Evolutionary conservation across 2,113 vertebrate genomes (phyloP).

Genomic region (Diglossa brunneiventris): DNA sequence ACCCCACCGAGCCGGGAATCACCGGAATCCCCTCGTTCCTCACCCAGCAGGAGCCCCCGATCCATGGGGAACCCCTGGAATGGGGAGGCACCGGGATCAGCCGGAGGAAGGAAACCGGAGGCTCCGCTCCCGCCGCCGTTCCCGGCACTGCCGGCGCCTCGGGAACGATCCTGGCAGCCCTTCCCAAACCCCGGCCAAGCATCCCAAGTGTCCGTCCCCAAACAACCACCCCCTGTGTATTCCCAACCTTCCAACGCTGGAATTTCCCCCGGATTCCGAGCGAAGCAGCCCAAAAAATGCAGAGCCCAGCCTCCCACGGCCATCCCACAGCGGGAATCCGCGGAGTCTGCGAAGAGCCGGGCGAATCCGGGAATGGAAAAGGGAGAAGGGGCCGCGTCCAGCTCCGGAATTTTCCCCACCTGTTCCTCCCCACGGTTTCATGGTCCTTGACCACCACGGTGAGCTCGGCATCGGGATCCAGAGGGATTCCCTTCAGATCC

Average conservation of each 20-base stretch:
- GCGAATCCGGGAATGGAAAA: fast-evolving
- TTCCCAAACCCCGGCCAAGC: neutral
- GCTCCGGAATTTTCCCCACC: neutral
- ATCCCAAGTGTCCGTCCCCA: neutral
- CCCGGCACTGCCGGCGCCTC: neutral
- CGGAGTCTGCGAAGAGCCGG: fast-evolving
- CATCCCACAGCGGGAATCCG: fast-evolving
- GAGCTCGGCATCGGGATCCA: slow-evolving; percentile 85
- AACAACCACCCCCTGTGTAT: neutral
- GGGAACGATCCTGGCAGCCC: neutral
- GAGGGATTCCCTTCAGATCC: slow-evolving; percentile 91
- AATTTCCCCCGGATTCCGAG: fast-evolving
- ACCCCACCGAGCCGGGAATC: fast-evolving
- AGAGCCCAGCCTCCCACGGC: neutral
- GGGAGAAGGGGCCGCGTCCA: fast-evolving
- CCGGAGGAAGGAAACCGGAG: neutral
- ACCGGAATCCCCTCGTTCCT: fast-evolving
- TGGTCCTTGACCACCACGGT: slow-evolving; percentile 94
- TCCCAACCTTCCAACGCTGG: fast-evolving
- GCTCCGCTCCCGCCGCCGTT: neutral
- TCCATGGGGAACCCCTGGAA: fast-evolving
- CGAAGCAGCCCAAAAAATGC: neutral
- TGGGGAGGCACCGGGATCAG: neutral
- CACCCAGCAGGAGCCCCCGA: neutral
- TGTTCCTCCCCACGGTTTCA: slow-evolving; percentile 94